phyloP scores from a whole-genome alignment of 2,888 invertebrate species.

The Chromoteleia sp. region DNA sequence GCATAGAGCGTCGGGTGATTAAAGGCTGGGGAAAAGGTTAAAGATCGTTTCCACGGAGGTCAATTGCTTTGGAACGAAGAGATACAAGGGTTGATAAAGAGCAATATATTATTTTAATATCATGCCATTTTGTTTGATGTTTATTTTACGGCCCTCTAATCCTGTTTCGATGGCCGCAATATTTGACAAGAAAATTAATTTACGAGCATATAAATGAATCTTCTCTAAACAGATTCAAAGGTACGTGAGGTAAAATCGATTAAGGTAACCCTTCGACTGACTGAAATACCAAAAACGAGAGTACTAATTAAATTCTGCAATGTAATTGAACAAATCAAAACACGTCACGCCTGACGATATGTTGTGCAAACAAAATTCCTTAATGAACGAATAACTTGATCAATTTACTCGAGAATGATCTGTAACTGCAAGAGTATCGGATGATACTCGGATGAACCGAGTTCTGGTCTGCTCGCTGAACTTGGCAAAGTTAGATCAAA shows the following conservation, averaged over 20 bases:
- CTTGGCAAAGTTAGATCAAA: conserved; percentile 37
- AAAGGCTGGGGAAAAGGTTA: background rate
- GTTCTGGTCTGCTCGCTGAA: conserved; percentile 11
- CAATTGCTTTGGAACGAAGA: conserved; percentile 6
- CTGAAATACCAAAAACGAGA: conserved; percentile 6
- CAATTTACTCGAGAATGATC: conserved; percentile 15
- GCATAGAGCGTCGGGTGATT: background rate
- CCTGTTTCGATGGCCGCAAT: background rate
- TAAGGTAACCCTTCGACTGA: conserved; percentile 4
- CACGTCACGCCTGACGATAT: conserved; percentile 2
- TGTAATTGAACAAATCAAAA: conserved; percentile 34
- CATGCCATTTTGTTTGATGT: conserved; percentile 9
- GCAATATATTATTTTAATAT: background rate
- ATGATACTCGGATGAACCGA: conserved; percentile 18
- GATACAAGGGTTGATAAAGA: background rate
- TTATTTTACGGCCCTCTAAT: conserved; percentile 10
- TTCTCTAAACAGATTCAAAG: background rate
- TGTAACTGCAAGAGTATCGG: conserved; percentile 8
- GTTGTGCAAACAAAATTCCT: conserved; percentile 24
- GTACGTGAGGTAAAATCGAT: background rate
- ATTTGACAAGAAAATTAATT: conserved; percentile 23
- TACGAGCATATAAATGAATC: conserved; percentile 1
- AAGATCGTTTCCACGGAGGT: background rate
- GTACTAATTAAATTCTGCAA: conserved; percentile 20
- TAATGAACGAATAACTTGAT: conserved; percentile 41